phyloP scores from a whole-genome alignment of 2,113 vertebrate genomes.

The Mola mola region DNA sequence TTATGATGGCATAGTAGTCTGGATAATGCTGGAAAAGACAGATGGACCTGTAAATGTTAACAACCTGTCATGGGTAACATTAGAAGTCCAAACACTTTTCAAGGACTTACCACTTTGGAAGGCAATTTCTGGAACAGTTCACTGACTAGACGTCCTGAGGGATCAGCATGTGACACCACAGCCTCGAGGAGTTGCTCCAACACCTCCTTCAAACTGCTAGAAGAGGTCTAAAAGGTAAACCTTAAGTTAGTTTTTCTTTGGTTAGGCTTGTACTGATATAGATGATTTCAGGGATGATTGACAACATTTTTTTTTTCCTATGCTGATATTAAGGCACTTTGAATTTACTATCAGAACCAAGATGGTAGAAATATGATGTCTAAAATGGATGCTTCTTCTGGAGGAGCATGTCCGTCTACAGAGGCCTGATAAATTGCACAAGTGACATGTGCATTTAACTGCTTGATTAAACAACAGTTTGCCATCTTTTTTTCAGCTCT shows the following conservation, averaged over 20 bases:
- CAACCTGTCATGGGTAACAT: not conserved
- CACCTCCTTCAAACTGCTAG: conserved; percentile 91
- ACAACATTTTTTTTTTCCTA: not conserved
- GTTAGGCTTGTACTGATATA: too few species aligned
- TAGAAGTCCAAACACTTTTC: not conserved
- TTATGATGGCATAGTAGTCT: conserved; percentile 99
- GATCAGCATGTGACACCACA: conserved; percentile 89
- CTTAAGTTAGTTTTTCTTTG: too few species aligned
- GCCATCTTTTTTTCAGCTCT: too few species aligned
- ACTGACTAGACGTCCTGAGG: conserved; percentile 91
- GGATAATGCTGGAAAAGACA: conserved; percentile 93
- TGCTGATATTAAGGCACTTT: too few species aligned
- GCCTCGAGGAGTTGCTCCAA: conserved; percentile 95
- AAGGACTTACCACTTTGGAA: conserved; percentile 94
- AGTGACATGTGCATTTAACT: too few species aligned
- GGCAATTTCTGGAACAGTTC: conserved; percentile 99
- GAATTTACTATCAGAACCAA: too few species aligned
- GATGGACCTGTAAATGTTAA: not conserved
- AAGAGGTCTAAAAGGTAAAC: conserved; percentile 82
- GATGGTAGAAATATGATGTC: too few species aligned
- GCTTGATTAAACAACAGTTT: too few species aligned
- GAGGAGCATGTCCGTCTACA: too few species aligned
- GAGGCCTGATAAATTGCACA: too few species aligned
- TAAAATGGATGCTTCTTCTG: too few species aligned
- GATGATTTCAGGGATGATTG: not conserved